Percentiles rank a stretch among this genome's conserved stretches.
Conservation (phyloP, 2,797 vertebrate species). For the Champsocephalus esox region DNA sequence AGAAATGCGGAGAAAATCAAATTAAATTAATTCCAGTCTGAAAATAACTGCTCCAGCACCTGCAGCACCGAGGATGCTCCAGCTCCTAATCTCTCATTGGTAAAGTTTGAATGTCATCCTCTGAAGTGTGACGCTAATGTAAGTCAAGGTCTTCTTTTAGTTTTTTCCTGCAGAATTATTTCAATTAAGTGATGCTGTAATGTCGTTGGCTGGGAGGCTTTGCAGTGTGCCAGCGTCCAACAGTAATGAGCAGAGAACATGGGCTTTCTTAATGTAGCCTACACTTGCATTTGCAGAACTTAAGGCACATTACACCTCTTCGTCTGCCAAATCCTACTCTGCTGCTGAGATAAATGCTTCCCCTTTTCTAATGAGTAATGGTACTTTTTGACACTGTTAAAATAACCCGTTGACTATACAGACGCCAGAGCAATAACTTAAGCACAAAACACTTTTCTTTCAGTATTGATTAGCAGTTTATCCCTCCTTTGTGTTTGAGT, state of each 20-base stretch:
- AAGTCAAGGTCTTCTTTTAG: conserved; percentile 30
- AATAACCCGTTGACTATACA: conserved; percentile 17
- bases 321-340: conserved; percentile 39
- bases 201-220: conserved; percentile 43
- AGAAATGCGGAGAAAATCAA: neutral
- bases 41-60: neutral
- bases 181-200: conserved; percentile 29
- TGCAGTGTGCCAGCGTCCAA: conserved; percentile 21
- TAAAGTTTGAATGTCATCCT: conserved; percentile 34
- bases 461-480: conserved; percentile 37
- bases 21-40: neutral
- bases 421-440: conserved; percentile 15
- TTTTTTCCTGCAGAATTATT: conserved; percentile 35
- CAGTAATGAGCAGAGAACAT: conserved; percentile 47
- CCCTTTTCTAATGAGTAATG: conserved; percentile 24
- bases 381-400: conserved; percentile 33
- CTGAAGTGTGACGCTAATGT: conserved; percentile 12
- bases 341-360: conserved; percentile 33
- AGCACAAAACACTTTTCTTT: conserved; percentile 31
- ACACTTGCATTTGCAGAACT: conserved; percentile 60
- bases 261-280: conserved; percentile 33
- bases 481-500: conserved; percentile 36
- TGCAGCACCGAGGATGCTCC: conserved; percentile 1
- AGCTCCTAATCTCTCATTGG: neutral
- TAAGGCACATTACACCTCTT: conserved; percentile 41